A percentile compares a stretch with the other conserved stretches of the same genome.
These are phyloP conservation scores for Corythucha ciliata DNA, from an alignment of 2,888 invertebrate species.

Conservation along the genomic window DNA sequence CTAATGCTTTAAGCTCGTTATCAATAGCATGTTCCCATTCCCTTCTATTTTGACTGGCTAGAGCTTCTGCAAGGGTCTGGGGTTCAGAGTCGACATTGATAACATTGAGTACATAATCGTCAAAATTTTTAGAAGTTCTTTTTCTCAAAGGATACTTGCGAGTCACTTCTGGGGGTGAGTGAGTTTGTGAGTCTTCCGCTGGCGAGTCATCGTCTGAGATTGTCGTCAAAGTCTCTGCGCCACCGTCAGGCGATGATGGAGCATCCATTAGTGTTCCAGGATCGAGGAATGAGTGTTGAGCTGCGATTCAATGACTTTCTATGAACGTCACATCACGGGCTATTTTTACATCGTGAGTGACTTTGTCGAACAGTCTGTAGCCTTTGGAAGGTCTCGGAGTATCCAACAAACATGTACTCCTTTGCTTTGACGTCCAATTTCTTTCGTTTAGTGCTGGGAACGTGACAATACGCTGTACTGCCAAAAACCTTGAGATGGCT, in stretches of 20 bases:
- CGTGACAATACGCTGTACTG: conserved; percentile 14
- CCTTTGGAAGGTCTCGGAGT: conserved; percentile 17
- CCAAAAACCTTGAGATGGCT: conserved; percentile 25
- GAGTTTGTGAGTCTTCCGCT: too few species aligned
- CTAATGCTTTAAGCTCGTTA: background rate
- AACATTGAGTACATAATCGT: background rate
- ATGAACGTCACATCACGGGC: conserved; percentile 9
- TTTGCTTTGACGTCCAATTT: conserved; percentile 15
- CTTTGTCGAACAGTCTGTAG: conserved; percentile 15
- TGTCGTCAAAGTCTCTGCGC: too few species aligned
- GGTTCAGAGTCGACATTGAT: background rate
- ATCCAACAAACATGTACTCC: conserved; percentile 13
- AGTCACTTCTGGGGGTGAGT: too few species aligned
- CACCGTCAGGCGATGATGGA: too few species aligned
- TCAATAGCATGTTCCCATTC: conserved; percentile 7
- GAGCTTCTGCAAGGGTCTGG: background rate
- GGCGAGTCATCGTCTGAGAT: too few species aligned
- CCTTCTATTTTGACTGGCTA: background rate
- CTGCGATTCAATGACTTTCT: background rate
- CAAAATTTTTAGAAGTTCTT: background rate
- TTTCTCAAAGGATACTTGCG: too few species aligned
- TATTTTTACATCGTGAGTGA: conserved; percentile 7
- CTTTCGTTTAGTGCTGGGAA: conserved; percentile 2
- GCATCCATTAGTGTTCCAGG: too few species aligned
- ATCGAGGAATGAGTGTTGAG: too few species aligned